Percentiles rank a stretch among this genome's conserved stretches.
These are phyloP conservation scores for Boloria euphrosyne DNA, from an alignment of 2,888 invertebrate species.

Conservation along the genomic window DNA sequence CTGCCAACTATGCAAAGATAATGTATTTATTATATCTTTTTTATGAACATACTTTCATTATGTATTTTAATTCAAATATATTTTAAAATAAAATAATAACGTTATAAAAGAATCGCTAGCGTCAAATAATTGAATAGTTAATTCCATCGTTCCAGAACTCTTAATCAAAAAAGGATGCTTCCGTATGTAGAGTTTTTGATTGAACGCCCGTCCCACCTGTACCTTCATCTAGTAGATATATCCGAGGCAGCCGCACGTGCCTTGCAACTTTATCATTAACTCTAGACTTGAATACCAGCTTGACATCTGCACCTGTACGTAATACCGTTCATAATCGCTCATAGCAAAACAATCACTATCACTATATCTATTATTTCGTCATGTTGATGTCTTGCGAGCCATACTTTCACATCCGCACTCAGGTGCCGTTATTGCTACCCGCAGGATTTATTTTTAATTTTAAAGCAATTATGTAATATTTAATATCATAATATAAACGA, in stretches of 20 bases:
- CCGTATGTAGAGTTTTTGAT: slow-evolving; percentile 16
- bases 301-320: slow-evolving; percentile 30
- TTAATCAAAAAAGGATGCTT: neutral
- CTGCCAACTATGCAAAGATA: slow-evolving; percentile 55
- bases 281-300: slow-evolving; percentile 26
- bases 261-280: slow-evolving; percentile 33
- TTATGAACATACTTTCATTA: slow-evolving; percentile 8
- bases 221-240: slow-evolving; percentile 8
- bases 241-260: slow-evolving; percentile 32
- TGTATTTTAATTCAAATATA: too few species aligned
- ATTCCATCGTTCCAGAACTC: neutral
- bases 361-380: slow-evolving; percentile 39
- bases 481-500: slow-evolving; percentile 26
- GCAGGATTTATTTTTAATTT: slow-evolving; percentile 46
- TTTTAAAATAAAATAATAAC: too few species aligned
- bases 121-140: too few species aligned
- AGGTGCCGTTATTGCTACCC: slow-evolving; percentile 45
- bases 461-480: slow-evolving; percentile 43
- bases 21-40: slow-evolving; percentile 53
- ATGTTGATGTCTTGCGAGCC: slow-evolving; percentile 39
- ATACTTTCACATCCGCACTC: slow-evolving; percentile 49
- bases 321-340: slow-evolving; percentile 29
- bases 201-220: slow-evolving; percentile 39
- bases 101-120: too few species aligned
- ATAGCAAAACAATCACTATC: slow-evolving; percentile 37